Evolutionary conservation across 2,113 vertebrate species (phyloP).

Genomic region (Siniperca knerii): DNA sequence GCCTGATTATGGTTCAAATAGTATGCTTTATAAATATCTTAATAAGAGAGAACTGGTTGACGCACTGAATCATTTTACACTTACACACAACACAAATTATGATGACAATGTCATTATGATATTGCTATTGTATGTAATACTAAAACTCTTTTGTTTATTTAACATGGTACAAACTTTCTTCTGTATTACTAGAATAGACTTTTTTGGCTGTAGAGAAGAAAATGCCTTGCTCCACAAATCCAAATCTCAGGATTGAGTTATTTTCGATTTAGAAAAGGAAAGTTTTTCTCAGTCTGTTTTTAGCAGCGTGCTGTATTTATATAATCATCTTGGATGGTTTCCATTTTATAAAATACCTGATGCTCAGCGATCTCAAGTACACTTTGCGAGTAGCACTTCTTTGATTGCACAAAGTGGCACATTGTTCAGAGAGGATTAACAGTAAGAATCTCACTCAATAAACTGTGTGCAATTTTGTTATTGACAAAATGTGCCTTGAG

Average conservation of each 20-base stretch:
- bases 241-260: conserved; percentile 1
- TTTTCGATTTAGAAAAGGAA: conserved; percentile 17
- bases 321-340: conserved; percentile 65
- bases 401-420: conserved; percentile 77
- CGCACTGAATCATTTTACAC: neutral
- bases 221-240: neutral
- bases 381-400: conserved; percentile 70
- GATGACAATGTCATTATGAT: neutral
- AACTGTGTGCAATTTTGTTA: conserved; percentile 68
- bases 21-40: neutral
- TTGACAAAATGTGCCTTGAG: conserved; percentile 73
- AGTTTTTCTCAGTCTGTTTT: conserved; percentile 2
- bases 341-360: conserved; percentile 73
- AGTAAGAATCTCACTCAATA: conserved; percentile 68
- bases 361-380: conserved; percentile 74
- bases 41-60: conserved; percentile 10
- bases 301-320: conserved; percentile 31
- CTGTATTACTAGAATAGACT: neutral
- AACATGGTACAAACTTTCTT: neutral
- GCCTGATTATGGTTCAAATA: neutral
- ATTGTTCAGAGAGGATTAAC: conserved; percentile 71
- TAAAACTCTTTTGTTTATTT: neutral
- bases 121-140: neutral
- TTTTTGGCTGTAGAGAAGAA: conserved; percentile 4
- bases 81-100: neutral